Conservation (phyloP, 2,888 invertebrate genomes). For the Drosophila mimetica region DNA sequence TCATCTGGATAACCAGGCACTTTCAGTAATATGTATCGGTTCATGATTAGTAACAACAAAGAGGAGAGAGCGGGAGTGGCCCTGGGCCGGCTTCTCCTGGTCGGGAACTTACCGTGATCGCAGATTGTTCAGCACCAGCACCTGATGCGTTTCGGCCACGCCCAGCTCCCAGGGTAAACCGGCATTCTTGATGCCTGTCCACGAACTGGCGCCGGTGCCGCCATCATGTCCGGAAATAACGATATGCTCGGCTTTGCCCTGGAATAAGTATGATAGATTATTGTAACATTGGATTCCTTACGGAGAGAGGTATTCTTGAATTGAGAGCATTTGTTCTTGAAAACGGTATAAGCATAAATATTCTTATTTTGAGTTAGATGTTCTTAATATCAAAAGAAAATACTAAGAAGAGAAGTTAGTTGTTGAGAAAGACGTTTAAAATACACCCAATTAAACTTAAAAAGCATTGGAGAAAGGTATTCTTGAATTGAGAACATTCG, state of each 20-base stretch:
- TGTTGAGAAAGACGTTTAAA: no score
- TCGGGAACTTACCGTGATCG: constrained; percentile 87
- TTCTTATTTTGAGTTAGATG: no score
- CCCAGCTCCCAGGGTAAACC: constrained; percentile 99
- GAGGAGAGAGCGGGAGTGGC: constrained; percentile 44
- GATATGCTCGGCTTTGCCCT: constrained; percentile 99
- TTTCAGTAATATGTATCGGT: constrained; percentile 82
- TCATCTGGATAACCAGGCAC: constrained; percentile 83
- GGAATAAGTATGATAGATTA: no score
- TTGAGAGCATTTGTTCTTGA: no score
- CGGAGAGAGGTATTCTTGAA: no score
- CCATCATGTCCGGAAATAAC: constrained; percentile 99
- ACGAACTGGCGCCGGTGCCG: constrained; percentile 99
- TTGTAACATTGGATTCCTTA: no score
- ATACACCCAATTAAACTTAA: no score
- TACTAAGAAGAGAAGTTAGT: no score
- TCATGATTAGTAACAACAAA: constrained; percentile 80
- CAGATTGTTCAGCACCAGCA: constrained; percentile 95
- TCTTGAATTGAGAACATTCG: no score
- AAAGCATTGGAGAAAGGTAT: no score
- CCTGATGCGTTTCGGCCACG: constrained; percentile 99
- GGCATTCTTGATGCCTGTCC: constrained; percentile 99
- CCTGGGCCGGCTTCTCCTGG: constrained; percentile 59
- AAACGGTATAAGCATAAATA: no score
- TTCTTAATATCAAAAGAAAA: no score